Evolutionary conservation across 2,888 invertebrate species (phyloP).

Genomic region (Tridacna crocea): DNA sequence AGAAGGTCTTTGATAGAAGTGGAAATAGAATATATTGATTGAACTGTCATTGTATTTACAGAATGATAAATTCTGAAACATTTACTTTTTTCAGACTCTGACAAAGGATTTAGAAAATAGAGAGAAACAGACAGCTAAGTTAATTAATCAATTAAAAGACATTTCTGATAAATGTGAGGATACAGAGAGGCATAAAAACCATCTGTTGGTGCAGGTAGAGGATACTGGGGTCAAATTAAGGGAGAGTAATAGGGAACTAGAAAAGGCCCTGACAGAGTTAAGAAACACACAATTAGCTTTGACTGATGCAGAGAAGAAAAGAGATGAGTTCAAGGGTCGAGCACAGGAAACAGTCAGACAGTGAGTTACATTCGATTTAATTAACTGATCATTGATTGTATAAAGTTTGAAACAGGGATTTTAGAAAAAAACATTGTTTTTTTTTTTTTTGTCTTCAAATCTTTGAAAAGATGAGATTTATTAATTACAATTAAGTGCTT

Average conservation of each 20-base stretch:
- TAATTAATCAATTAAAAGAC: constrained; percentile 79
- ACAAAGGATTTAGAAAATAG: constrained; percentile 79
- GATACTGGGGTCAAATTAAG: constrained; percentile 73
- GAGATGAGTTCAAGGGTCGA: constrained; percentile 80
- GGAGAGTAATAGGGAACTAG: constrained; percentile 75
- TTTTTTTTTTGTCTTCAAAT: no score
- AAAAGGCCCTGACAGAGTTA: constrained; percentile 74
- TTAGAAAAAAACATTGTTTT: no score
- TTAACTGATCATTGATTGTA: background rate
- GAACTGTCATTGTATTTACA: no score
- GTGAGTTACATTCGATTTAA: constrained; percentile 65
- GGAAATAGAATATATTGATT: no score
- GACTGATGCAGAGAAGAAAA: constrained; percentile 77
- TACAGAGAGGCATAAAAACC: constrained; percentile 74
- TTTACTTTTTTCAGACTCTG: constrained; percentile 70
- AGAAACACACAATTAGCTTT: constrained; percentile 74
- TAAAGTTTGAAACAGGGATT: no score
- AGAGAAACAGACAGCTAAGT: constrained; percentile 76
- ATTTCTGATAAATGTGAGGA: constrained; percentile 77
- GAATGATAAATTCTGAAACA: no score
- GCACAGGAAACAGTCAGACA: constrained; percentile 82
- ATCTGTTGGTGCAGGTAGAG: constrained; percentile 75
- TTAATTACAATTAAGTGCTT: no score
- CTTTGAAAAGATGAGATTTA: no score
- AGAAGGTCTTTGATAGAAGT: no score